These are phyloP conservation scores for Phanerotoma sp. DNA, from an alignment of 2,888 invertebrate genomes.

Conservation along the genomic window DNA sequence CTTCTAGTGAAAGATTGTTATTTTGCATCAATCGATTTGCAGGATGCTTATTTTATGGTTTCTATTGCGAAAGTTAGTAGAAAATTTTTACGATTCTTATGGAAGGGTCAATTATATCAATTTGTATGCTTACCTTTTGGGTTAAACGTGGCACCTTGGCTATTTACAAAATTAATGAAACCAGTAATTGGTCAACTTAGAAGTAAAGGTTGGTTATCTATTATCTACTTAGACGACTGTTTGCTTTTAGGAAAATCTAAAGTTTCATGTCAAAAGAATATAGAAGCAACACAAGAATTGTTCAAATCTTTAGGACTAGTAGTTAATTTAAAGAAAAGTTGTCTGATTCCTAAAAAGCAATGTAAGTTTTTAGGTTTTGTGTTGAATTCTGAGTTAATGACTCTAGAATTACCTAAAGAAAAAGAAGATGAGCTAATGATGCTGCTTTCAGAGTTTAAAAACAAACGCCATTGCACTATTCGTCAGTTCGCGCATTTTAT, in stretches of 20 bases:
- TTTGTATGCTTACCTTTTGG: slow-evolving; percentile 39
- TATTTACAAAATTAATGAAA: slow-evolving; percentile 39
- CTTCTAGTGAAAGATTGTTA: not conserved
- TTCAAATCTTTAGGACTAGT: slow-evolving; percentile 9
- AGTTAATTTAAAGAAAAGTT: too few relatives aligned
- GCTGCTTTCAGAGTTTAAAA: too few relatives aligned
- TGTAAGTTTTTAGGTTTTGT: too few relatives aligned
- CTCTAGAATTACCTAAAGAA: too few relatives aligned
- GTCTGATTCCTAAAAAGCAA: too few relatives aligned
- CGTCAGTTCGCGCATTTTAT: not conserved
- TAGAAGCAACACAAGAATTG: not conserved
- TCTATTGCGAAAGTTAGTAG: not conserved
- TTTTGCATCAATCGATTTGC: not conserved
- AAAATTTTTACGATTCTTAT: not conserved
- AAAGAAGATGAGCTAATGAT: too few relatives aligned
- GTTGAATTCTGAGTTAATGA: too few relatives aligned
- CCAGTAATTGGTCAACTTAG: slow-evolving; percentile 16
- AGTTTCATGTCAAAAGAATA: not conserved
- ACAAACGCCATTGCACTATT: too few relatives aligned
- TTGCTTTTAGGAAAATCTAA: slow-evolving; percentile 11
- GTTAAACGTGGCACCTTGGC: slow-evolving; percentile 35
- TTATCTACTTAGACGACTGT: slow-evolving; percentile 23
- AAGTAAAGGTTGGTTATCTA: not conserved
- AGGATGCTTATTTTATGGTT: not conserved
- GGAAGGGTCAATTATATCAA: slow-evolving; percentile 28